Evolutionary conservation across 2,888 invertebrate species (phyloP), one percentile per base, ranked within the genome.

Genomic region (Diaprepes abbreviatus): DNA sequence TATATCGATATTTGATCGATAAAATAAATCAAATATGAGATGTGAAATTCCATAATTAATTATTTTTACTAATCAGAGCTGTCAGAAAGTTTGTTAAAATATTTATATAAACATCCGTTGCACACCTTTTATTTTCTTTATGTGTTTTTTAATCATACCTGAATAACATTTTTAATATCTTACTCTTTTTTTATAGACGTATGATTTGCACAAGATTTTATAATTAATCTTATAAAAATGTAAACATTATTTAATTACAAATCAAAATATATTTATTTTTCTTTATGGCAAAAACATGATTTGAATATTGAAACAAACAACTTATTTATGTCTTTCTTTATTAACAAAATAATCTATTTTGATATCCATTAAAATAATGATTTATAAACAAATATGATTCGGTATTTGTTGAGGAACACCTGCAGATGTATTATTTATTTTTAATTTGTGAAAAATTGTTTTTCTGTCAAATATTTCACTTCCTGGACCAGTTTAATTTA

Each of bases 11-110:
- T 54, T 33, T 6, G 54, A 54, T 54, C 33, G 54, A 54, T 54
- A 33, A 36, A 19, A 54, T 54, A 33, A 54, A 54, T 54, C 17
- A 54, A 36, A 54, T 19, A 9, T 19, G 16, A 35, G 16, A 54
- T 36, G 21, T 17, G 33, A 35, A 24, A 45, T 45, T 19, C n/a
- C 19, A 24, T 54, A 33, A 54, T 35, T 33, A 54, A 54, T 54
- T 54, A 54, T 35, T 54, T 35, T 54, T 54, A 54, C 54, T 35
- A 54, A 54, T 54, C 36, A 10, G 35, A 36, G 16, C 54, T 17
- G 33, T 50, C 50, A 50, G 16, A 33, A 48, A 9, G n/a, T 17
- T 19, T 17, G n/a, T 19, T 33, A 7, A 19, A 19, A 36, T 54
- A 33, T 54, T 35, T 35, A 33, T 33, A 10, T 54, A 33, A 36